Base-by-base conservation (phyloP, 2,888 invertebrate genomes). In the Callyntrura guangdongensis region DNA sequence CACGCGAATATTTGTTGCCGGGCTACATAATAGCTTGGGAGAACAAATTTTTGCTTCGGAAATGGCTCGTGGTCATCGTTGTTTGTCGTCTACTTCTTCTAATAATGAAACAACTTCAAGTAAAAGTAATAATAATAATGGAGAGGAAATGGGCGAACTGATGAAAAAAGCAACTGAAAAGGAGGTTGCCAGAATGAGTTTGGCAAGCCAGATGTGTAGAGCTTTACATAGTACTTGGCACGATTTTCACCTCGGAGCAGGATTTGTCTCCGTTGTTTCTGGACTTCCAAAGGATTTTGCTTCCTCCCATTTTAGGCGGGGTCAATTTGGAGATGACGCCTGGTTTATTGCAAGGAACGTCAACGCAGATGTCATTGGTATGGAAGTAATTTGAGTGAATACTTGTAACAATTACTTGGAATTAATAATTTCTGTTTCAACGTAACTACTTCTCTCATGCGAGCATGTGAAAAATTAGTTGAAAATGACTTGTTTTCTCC, bases 301-400 rank as follows among this genome's bases (percentile, higher is more conserved):
- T 93, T 96, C 97, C 94, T 96, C 97, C 94, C 97, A 97, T 95
- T 96, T 97, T 94, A 96, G 96, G 94, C 97, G 97, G 95, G 98
- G 99, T 95, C 98, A 98, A 95, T 99, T 98, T 95, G 99, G 99
- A 92, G 99, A 99, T 95, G 99, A 99, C 96, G 99, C 99, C 90
- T 99, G 98, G 97, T 99, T 99, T 95, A 96, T 96, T 92, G 96
- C 97, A 5, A 96, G 96, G 94, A 96, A 96, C 95, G 96, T 96
- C 95, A 96, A 97, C 90, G 97, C 98, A 92, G 99, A 99, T 96
- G 99, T 99, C 94, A 97, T 99, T 95, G 99, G 99, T 99, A 95
- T 96, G 96, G 95, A 64, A 36, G 36, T 36, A 36, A 6, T 6
- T 36, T 2, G 36, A 36, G 6, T 8, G 17, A 61, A 25, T 49